A percentile compares a stretch with the other conserved stretches of the same genome.
These are phyloP conservation scores for Tipula unca DNA, from an alignment of 2,888 invertebrate genomes.

Conservation along the genomic window DNA sequence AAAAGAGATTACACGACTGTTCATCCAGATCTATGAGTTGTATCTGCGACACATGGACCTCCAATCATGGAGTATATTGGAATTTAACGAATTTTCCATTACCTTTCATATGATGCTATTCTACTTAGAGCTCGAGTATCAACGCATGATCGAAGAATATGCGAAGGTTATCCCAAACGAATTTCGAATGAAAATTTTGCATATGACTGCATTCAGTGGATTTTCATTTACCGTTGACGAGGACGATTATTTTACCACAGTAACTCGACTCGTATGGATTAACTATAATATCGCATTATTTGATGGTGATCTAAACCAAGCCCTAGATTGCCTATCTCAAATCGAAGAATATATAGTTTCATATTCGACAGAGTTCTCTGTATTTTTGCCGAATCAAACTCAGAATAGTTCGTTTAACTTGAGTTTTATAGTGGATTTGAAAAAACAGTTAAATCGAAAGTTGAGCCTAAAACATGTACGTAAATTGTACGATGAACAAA, in stretches of 20 bases:
- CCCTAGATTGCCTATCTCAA: conserved; percentile 39
- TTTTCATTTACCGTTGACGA: conserved; percentile 26
- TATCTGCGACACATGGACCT: conserved; percentile 31
- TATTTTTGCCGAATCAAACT: conserved; percentile 47
- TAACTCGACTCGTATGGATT: conserved; percentile 47
- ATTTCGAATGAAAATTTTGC: conserved; percentile 18
- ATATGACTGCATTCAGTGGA: not conserved
- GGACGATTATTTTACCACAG: conserved; percentile 43
- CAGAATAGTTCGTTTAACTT: conserved; percentile 45
- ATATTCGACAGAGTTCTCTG: conserved; percentile 31
- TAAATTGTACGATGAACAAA: conserved; percentile 54
- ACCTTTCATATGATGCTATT: conserved; percentile 31
- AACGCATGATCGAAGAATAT: not conserved
- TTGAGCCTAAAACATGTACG: conserved; percentile 55
- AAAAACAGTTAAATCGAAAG: conserved; percentile 42
- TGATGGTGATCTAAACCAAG: conserved; percentile 45
- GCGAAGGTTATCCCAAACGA: not conserved
- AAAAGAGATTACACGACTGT: conserved; percentile 29
- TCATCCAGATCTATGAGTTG: conserved; percentile 30
- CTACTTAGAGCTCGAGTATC: conserved; percentile 31
- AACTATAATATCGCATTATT: conserved; percentile 47
- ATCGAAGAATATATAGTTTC: not conserved
- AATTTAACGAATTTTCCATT: conserved; percentile 29
- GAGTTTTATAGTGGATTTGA: conserved; percentile 40
- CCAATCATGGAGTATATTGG: conserved; percentile 30